phyloP scores from a whole-genome alignment of 2,888 invertebrate genomes.

The Diabrotica balteata region DNA sequence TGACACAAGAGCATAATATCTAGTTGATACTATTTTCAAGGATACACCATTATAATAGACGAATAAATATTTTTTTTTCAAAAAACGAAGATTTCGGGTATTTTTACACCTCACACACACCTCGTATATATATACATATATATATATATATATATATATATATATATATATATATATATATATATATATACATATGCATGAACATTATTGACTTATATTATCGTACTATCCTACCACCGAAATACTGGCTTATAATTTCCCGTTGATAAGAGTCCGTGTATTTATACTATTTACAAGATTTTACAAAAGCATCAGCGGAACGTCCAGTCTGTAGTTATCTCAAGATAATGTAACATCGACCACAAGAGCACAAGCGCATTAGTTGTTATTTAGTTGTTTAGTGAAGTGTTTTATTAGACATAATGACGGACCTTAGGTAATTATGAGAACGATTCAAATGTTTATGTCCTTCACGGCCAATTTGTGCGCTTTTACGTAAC shows the following conservation, averaged over 20 bases:
- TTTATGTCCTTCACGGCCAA: background rate
- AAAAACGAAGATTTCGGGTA: too few relatives aligned
- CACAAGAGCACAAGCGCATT: background rate
- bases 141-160: too few relatives aligned
- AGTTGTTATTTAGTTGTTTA: background rate
- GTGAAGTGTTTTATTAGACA: background rate
- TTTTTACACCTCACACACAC: too few relatives aligned
- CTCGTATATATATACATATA: too few relatives aligned
- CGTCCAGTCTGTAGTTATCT: background rate
- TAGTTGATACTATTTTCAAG: too few relatives aligned
- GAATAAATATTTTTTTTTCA: too few relatives aligned
- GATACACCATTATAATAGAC: too few relatives aligned
- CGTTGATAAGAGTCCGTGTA: background rate
- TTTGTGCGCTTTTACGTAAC: background rate
- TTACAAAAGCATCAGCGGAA: background rate
- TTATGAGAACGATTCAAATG: background rate
- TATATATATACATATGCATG: too few relatives aligned
- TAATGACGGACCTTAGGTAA: background rate
- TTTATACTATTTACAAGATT: background rate
- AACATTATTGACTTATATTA: too few relatives aligned
- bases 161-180: too few relatives aligned
- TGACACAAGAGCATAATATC: too few relatives aligned
- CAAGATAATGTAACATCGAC: background rate
- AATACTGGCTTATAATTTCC: background rate
- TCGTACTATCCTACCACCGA: background rate